Base-by-base conservation (phyloP, 2,888 invertebrate species). In the Sarcophaga carnaria region DNA sequence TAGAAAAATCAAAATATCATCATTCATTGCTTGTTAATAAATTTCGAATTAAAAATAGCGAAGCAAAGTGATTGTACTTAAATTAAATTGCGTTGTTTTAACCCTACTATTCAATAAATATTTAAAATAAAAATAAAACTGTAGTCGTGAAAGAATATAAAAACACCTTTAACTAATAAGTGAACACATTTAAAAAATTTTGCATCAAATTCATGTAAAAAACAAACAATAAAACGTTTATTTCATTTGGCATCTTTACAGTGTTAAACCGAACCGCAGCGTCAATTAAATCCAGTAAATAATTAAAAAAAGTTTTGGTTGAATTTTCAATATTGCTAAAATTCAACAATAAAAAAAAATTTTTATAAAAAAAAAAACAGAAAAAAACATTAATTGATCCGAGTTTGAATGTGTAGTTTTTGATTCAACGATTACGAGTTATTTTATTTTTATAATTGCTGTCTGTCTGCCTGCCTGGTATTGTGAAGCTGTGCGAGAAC, bases 41-140 rank as follows among this genome's bases (percentile, higher is more conserved):
- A 64, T 27, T 54, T 54, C 17, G 54, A 54, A 54, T 54, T 54
- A 54, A 54, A 54, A 14, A 49, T 4, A 14, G 54, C 5, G 17
- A 64, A 27, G 17, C 17, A 64, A 66, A 66, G 8, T 37, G 37
- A 37, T 67, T 67, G 67, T 67, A 67, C 8, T 71, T 54, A 71
- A 88, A 88, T 82, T 88, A 78, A 89, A 89, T 83, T 89, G 89
- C 86, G 85, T 85, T 80, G 87, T 81, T 67, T 64, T 11, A 69
- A 25, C 37, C n/a, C 45, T 14, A 69, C 20, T 14, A 69, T 67
- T 45, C 37, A 45, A n/a, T 54, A 70, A 49, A 22, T 20, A 45
- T 25, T 70, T 4, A 27, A 78, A 75, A 47, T 62, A 67, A 27
- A 72, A 72, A 47, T 67, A 63, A 62, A 79, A 80, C 70, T 75